Evolutionary conservation across 2,888 invertebrate genomes (phyloP), one percentile per base, ranked within the genome.

Genomic region (Drosophila testacea): DNA sequence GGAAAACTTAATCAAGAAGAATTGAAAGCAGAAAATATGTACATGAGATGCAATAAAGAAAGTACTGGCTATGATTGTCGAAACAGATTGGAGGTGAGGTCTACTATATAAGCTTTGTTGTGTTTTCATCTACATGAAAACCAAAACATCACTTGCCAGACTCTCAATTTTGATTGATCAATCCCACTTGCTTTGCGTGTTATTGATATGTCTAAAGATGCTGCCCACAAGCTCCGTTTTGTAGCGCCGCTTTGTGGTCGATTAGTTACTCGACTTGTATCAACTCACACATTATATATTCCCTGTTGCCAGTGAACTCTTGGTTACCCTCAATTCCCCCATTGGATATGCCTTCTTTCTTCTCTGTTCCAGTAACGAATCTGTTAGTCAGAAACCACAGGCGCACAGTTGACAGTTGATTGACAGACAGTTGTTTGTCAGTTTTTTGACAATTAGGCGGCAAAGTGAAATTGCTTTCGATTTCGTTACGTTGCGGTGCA

Each of bases 391-490:
- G 41, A 61, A 88, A 82, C 80, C 74, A 60, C 62, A 66, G 56
- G 70, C 69, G 39, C 63, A 60, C 84, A 89, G 84, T 89, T 86
- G 88, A 78, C 89, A 76, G 80, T 72, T 89, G 85, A 86, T 86
- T 86, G 85, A 86, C 72, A 82, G 85, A 80, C 89, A 89, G 88
- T 75, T 87, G 85, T 80, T 75, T 87, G 85, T 80, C 88, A 77
- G 62, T 77, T 77, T 82, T 87, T 80, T 80, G 85, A 89, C 89
- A 89, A 86, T 86, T 75, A 80, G 78, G 85, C 69, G 80, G 68
- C 75, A 81, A 80, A 84, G 82, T 78, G 85, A 89, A 86, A 86
- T 86, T 84, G 85, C 85, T 86, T 86, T 86, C 85, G 85, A 72
- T 86, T 89, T 89, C 69, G 69, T 73, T 69, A 32, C 59, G 38